Percentiles rank a stretch among this genome's conserved stretches.
Conservation (phyloP, 2,113 vertebrate genomes). For the Pipra filicauda region DNA sequence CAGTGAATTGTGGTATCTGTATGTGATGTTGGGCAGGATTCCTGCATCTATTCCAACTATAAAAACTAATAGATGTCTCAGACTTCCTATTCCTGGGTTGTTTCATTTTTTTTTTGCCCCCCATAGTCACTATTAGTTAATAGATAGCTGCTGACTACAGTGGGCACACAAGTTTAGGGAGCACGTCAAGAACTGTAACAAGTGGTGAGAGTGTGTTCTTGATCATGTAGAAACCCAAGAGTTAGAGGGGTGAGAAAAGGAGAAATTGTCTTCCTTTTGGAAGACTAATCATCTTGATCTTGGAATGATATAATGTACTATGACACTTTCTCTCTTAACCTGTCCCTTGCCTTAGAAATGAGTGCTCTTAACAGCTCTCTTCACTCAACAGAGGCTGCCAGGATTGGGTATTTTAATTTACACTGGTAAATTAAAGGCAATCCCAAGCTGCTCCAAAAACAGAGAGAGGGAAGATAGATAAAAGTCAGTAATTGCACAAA, state of each 20-base stretch:
- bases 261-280: neutral
- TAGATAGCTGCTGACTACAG: neutral
- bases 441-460: neutral
- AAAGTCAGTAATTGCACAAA: neutral
- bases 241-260: rapidly evolving
- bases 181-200: neutral
- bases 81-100: neutral
- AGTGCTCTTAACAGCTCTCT: neutral
- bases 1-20: neutral
- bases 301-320: neutral
- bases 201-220: neutral
- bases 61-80: neutral
- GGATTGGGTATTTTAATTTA: neutral
- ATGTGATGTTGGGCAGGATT: neutral
- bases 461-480: neutral
- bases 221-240: neutral
- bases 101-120: neutral
- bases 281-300: neutral
- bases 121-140: neutral
- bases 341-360: neutral
- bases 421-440: neutral
- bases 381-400: neutral
- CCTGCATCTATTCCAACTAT: neutral
- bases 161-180: neutral
- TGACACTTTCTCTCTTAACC: neutral